Percentiles rank a stretch among this genome's conserved stretches.
phyloP scores from a whole-genome alignment of 64 coral and sea anemone genomes.

The Exaiptasia diaphana region DNA sequence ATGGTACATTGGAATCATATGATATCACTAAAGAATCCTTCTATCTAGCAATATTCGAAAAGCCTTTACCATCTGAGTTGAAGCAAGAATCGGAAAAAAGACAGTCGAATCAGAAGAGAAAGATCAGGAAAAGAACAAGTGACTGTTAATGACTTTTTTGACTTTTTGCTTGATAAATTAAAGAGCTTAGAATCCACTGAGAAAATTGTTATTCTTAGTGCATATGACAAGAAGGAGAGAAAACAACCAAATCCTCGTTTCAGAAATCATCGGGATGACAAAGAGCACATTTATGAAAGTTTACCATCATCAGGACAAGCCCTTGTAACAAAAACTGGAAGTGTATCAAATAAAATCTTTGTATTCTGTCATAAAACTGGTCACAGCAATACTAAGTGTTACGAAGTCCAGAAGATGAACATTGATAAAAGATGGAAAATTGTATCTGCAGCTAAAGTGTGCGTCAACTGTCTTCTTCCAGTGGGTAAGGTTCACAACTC shows the following conservation, averaged over 20 bases:
- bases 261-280: neutral
- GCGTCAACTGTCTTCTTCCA: neutral
- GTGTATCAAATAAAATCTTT: neutral
- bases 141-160: neutral
- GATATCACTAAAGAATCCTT: neutral
- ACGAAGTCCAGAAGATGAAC: neutral
- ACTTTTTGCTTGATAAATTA: neutral
- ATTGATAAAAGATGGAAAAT: neutral
- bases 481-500: neutral
- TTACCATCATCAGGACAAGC: neutral
- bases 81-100: neutral
- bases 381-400: neutral
- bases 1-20: conserved; percentile 9
- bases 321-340: neutral
- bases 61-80: neutral
- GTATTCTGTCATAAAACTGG: neutral
- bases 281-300: neutral
- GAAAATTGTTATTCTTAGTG: neutral
- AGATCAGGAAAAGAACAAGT: neutral
- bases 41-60: conserved; percentile 4
- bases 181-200: neutral
- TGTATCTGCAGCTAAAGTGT: neutral
- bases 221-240: neutral
- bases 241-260: too few relatives aligned
- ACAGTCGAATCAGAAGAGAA: conserved; percentile 1